Evolutionary conservation across 2,797 vertebrate genomes (phyloP).

Genomic region (Eurystomus glaucurus): DNA sequence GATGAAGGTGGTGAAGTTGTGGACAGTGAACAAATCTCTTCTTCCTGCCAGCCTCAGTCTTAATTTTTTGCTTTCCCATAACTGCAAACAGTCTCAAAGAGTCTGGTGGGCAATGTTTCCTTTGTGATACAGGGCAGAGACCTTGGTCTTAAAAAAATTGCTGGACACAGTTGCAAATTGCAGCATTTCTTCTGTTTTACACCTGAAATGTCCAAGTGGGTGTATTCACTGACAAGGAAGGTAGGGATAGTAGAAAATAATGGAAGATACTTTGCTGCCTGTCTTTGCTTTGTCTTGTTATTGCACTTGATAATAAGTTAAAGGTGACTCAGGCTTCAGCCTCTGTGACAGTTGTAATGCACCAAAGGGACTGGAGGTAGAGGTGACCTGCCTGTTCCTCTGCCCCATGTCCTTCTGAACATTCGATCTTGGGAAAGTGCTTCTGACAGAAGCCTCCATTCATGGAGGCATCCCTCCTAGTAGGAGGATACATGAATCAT

Average conservation of each 20-base stretch:
- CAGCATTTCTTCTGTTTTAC: conserved; percentile 38
- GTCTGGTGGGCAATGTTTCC: background rate
- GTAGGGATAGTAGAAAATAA: conserved; percentile 20
- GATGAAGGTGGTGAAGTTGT: conserved; percentile 45
- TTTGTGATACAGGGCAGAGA: background rate
- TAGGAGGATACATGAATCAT: conserved; percentile 1
- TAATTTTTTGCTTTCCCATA: conserved; percentile 34
- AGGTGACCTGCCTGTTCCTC: background rate
- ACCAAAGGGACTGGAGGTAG: background rate
- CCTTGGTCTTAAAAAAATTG: background rate
- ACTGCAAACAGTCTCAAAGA: background rate
- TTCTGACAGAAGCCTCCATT: conserved; percentile 12
- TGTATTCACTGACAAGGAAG: background rate
- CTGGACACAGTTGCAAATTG: conserved; percentile 7
- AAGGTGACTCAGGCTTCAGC: conserved; percentile 14
- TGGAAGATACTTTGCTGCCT: conserved; percentile 29
- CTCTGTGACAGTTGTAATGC: background rate
- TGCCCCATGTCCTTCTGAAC: background rate
- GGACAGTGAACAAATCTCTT: conserved; percentile 55
- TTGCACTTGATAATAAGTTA: conserved; percentile 32
- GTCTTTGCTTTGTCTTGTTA: conserved; percentile 19
- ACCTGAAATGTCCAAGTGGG: background rate
- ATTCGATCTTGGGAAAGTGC: conserved; percentile 6
- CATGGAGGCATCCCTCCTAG: background rate
- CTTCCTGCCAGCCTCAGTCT: conserved; percentile 30